These are phyloP conservation scores for Tinea semifulvella DNA, from an alignment of 2,888 invertebrate species.

Conservation along the genomic window DNA sequence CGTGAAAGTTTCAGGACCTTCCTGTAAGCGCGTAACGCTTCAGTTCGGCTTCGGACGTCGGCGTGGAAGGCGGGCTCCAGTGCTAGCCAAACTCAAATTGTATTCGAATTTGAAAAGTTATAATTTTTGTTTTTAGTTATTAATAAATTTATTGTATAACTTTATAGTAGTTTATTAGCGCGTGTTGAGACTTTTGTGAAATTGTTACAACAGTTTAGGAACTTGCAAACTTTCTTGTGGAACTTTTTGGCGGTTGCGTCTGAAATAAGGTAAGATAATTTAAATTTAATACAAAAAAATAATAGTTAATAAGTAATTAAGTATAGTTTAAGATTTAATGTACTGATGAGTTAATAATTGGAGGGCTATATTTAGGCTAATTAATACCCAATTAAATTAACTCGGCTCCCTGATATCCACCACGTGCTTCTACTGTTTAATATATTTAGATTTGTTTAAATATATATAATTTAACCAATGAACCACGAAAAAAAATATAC, in stretches of 20 bases:
- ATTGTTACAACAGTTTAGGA: not conserved
- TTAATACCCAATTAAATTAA: no score
- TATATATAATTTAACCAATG: no score
- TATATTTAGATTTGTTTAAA: no score
- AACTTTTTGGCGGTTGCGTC: not conserved
- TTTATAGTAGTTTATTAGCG: not conserved
- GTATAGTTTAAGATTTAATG: no score
- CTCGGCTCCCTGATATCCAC: no score
- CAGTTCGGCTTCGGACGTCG: slow-evolving; percentile 7
- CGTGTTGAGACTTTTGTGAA: not conserved
- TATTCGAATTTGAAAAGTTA: slow-evolving; percentile 5
- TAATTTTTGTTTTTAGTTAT: not conserved
- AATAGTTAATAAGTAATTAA: not conserved
- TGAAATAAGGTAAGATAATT: slow-evolving; percentile 2
- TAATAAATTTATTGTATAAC: not conserved
- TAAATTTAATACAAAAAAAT: not conserved
- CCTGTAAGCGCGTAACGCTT: not conserved
- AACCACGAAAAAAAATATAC: no score
- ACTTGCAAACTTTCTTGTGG: not conserved
- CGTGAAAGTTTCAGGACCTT: not conserved
- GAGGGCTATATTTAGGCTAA: no score
- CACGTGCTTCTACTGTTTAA: no score
- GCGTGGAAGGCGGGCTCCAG: not conserved
- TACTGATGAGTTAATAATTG: no score
- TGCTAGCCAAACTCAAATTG: not conserved